Base-by-base conservation (phyloP, 2,113 vertebrate genomes). In the Parus major region DNA sequence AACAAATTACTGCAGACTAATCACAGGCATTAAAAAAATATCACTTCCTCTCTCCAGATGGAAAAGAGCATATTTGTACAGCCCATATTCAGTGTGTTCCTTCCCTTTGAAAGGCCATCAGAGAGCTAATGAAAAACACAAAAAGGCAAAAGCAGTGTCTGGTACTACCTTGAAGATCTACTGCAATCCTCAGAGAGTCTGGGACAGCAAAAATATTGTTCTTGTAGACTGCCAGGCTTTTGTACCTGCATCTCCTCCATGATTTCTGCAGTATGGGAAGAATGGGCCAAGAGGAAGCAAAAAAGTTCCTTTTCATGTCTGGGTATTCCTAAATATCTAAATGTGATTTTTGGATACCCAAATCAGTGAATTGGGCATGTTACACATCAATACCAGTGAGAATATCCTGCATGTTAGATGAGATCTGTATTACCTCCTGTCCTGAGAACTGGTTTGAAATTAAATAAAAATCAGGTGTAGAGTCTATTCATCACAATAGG, bases 1-100 rank as follows among this genome's bases (percentile, higher is more conserved):
- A 96, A 77, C 71, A 73, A 83, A 96, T 97, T 78, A 83, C 76
- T 3, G 4, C 86, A 68, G 92, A 55, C 64, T 91, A 90, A 94
- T 94, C 83, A 70, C 80, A 68, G 76, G 20, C 80, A 71, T 90
- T 36, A 89, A 94, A 90, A 90, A 88, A 84, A 53, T 9, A 91
- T 65, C 27, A 19, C 19, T 87, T 77, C 76, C 85, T 63, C 80
- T 23, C 86, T 94, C 94, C 94, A 94, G 91, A 88, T 91, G 94
- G 94, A 71, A 86, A 84, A 89, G 52, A 46, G 79, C 2, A 14
- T 23, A 17, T 75, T 95, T 91, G 72, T 66, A 56, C 56, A 78
- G 80, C 69, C 64, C 60, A 44, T 84, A 71, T 78, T 46, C 83
- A 57, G 50, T 18, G 25, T 15, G 24, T 39, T 66, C 31, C 81